phyloP scores from a whole-genome alignment of 2,113 vertebrate species.

The Pristiophorus japonicus region DNA sequence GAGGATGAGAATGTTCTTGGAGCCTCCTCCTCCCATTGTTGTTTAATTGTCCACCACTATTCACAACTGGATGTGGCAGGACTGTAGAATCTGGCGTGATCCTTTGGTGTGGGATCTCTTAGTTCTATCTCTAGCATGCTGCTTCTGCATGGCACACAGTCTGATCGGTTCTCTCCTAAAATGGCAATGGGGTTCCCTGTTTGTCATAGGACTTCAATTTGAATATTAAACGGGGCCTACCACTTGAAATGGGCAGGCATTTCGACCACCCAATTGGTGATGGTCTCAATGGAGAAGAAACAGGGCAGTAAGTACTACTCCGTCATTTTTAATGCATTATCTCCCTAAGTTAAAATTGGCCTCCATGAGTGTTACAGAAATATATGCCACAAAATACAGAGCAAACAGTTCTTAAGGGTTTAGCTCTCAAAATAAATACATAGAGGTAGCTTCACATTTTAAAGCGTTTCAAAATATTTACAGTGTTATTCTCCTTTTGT shows the following conservation, averaged over 20 bases:
- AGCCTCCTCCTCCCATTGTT: neutral
- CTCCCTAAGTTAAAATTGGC: neutral
- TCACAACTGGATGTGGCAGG: neutral
- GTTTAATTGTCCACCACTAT: neutral
- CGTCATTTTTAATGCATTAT: neutral
- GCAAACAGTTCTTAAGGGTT: neutral
- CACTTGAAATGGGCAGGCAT: neutral
- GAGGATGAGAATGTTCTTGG: neutral
- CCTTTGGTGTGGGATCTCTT: neutral
- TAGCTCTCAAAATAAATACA: neutral
- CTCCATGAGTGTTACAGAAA: neutral
- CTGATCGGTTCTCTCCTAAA: neutral
- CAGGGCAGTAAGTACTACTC: neutral
- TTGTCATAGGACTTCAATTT: neutral
- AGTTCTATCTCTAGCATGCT: neutral
- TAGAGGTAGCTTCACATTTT: neutral
- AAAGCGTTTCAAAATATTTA: neutral
- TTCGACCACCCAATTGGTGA: neutral
- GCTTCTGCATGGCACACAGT: neutral
- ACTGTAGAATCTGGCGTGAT: neutral
- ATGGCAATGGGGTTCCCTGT: neutral
- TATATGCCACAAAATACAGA: neutral
- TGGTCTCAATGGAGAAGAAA: neutral
- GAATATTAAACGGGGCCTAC: neutral
- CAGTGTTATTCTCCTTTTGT: neutral